Base-by-base conservation (phyloP, 2,888 invertebrate genomes). In the Gortyna flavago region DNA sequence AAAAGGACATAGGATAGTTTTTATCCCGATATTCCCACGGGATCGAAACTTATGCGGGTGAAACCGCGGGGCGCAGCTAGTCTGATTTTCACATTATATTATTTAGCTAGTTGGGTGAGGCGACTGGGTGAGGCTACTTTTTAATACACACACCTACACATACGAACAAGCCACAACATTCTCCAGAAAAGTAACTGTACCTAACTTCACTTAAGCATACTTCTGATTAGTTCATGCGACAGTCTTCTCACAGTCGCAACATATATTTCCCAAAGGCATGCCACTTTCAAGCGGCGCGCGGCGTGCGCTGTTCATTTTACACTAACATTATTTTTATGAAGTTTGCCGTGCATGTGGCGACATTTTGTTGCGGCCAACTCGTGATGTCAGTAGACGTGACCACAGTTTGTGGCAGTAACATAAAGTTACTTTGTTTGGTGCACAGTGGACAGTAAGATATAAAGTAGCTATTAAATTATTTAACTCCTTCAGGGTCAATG, bases 221-320 rank as follows among this genome's bases (percentile, higher is more conserved):
- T 65, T 68, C 25, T 71, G 54, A 21, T 62, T 77, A 71, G 66
- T 83, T 44, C 62, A n/a, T 48, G 18, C 25, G 66, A 67, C 77
- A 48, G 38, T n/a, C 25, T n/a, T 21, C 16, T 9, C 11, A 44
- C n/a, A 67, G 70, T 71, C 25, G 29, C 61, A 48, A 57, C 41
- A 21, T n/a, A 48, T 67, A 81, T 81, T 81, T 81, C 80, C 80
- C 80, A 35, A 32, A 62, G 83, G 80, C 57, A 71, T 16, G 66
- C 62, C 62, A 35, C 67, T 41, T 48, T 18, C 44, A 48, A 44
- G 32, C n/a, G 21, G 38, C n/a, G 38, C 0, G 9, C 35, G 44
- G 38, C n/a, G 38, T 1, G 9, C 35, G 44, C 32, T 57, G 61
- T 67, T 71, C 71, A n/a, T 64, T 81, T 77, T 41, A 62, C 35